Evolutionary conservation across 1,140 invertebrate genomes (phyloP), one percentile per base, ranked within the genome.

Genomic region (Drosophila leontia): DNA sequence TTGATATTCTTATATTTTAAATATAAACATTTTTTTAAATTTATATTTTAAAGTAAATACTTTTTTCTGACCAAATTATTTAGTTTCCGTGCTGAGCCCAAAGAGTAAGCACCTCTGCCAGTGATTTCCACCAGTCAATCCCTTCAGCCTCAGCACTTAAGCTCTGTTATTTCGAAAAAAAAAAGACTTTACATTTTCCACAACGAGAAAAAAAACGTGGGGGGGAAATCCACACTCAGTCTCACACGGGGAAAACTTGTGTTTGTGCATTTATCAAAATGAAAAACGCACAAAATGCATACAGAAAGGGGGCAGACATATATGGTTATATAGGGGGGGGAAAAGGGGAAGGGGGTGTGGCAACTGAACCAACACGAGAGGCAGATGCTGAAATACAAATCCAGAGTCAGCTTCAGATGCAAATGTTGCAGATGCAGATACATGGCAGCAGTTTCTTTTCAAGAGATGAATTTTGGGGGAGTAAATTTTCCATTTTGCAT

Each of bases 261-360:
- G 19, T 23, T 60, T 7, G 23, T 23, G 35, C 37, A 60, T 72
- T 72, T 72, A 39, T n/a, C 42, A 35, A 76, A 76, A 74, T 84
- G 72, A 75, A 78, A 84, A 77, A 80, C 65, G 64, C 45, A 78
- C 58, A 71, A 59, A 50, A 56, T 62, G 39, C 48, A 57, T 51
- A 48, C 15, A 32, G 35, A 34, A 41, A n/a, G n/a, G 12, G 6
- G 8, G 26, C 13, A 32, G 12, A 26, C 23, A 23, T 26, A 26
- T 47, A 47, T 47, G 17, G 15, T 29, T 29, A 7, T 32, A 42
- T 42, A n/a, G 3, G 42, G 15, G 12, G 19, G 5, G 26, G 44
- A 7, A 3, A 9, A 8, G 32, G 7, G 41, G 17, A 8, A 4
- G 9, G 6, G 17, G 7, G 13, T 39, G 48, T 44, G 39, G 42